Percentiles rank a stretch among this genome's conserved stretches.
Evolutionary conservation across 2,113 vertebrate species (phyloP).

Genomic region (Lepus americanus): DNA sequence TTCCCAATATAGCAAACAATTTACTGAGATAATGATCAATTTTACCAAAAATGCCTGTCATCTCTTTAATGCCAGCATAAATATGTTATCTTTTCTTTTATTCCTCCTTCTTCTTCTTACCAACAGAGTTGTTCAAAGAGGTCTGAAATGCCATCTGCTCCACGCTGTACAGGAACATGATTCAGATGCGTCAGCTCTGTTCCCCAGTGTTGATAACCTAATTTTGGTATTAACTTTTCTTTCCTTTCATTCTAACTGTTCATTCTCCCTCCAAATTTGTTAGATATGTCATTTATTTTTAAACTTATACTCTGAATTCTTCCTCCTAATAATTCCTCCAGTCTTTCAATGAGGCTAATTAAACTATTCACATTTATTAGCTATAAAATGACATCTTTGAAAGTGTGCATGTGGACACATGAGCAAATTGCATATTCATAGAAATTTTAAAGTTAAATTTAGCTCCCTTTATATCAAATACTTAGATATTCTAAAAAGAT

Average conservation of each 20-base stretch:
- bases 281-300: not conserved
- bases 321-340: not conserved
- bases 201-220: not conserved
- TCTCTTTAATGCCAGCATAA: not conserved
- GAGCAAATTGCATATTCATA: not conserved
- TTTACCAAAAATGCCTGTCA: not conserved
- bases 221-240: not conserved
- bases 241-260: not conserved
- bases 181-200: not conserved
- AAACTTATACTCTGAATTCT: not conserved
- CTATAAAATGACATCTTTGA: constrained; percentile 2
- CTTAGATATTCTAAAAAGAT: not conserved
- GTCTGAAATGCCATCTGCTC: not conserved
- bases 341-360: not conserved
- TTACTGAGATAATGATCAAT: not conserved
- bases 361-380: not conserved
- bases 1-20: not conserved
- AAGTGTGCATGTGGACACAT: not conserved
- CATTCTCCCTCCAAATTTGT: not conserved
- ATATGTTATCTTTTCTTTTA: not conserved
- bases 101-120: not conserved
- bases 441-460: not conserved
- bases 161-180: not conserved
- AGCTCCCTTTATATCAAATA: not conserved
- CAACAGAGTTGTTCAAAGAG: not conserved